Evolutionary conservation across 92 coral and sea anemone species (phyloP), one percentile per base, ranked within the genome.

Genomic region (Parazoanthus darwini): DNA sequence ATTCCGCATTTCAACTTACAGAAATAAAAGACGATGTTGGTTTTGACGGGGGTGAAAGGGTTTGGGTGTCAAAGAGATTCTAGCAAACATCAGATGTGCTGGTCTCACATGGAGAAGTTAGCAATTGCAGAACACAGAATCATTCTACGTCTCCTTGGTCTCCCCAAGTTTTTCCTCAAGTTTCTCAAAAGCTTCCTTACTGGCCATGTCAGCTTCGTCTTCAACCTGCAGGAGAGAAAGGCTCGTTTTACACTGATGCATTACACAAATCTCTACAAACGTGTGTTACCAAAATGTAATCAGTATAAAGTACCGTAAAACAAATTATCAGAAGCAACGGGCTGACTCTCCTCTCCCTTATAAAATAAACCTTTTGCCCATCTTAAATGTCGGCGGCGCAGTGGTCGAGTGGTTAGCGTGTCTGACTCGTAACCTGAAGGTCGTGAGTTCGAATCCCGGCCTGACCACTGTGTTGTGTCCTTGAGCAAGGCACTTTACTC

Each of bases 161-260:
- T 91, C 98, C 43, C 92, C 93, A 15, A 96, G 96, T 89, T 92
- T 95, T 11, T 80, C 82, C 77, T 96, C 99, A 22, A 96, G 92
- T 78, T 96, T 95, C 46, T 92, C 88, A 90, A 96, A 96, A 71
- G 96, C 99, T 33, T 90, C 87, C 72, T 95, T 91, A 82, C 54
- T 91, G 25, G 96, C 90, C 74, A 92, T 90, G 18, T 95, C 99
- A 66, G 90, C 93, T 86, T 96, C 98, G 50, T 96, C 99, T 90
- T 96, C 99, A 15, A 96, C 98, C 99, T 96, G 84, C 36, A 16
- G 18, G 39, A 26, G 23, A 38, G 50, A 84, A 72, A 81, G 29
- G 3, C 33, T 35, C 18, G 1, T 46, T 38, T 15, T 20, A 37
- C 11, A 39, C 3, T 4, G 16, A 72, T 10, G 16, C 14, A 72